Evolutionary conservation across 64 coral and sea anemone genomes (phyloP), one percentile per base, ranked within the genome.

Genomic region (Actinia equina): DNA sequence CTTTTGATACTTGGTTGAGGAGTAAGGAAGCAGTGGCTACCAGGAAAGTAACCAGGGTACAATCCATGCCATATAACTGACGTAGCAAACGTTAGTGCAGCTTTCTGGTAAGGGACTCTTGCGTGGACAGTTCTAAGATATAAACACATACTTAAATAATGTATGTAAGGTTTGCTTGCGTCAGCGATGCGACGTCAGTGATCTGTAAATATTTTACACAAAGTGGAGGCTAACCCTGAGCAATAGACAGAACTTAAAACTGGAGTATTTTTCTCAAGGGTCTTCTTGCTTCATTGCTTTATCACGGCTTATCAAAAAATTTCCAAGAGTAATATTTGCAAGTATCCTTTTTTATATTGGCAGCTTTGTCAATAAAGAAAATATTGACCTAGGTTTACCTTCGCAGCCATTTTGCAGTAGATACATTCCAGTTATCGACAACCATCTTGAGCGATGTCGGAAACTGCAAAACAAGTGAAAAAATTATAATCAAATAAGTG

Each of bases 91-190:
- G 78, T 81, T n/a, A 81, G 49, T 5, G 14, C 14, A 13, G 15
- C 43, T n/a, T 81, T 81, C 44, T 81, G 78, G 17, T 44, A 81
- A 81, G 78, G 78, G 27, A 81, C 78, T 81, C 78, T 44, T 17
- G 43, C 78, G 78, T 81, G 78, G 22, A 81, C 78, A 6, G 49
- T 81, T 81, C 78, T 81, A 41, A n/a, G 27, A 74, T 74, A 74
- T 37, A 2, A 30, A 13, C 7, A 74, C 54, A 56, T 13, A 11
- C 54, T 4, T 56, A 2, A 49, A 49, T 4, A 56, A 56, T n/a
- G n/a, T n/a, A n/a, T n/a, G n/a, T n/a, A n/a, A n/a, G n/a, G n/a
- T n/a, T n/a, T n/a, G n/a, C n/a, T n/a, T n/a, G n/a, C n/a, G n/a
- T n/a, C n/a, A n/a, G n/a, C n/a, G n/a, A n/a, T n/a, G n/a, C n/a